These are phyloP conservation scores for Drosophila anomelani DNA, from an alignment of 2,888 invertebrate species.

Conservation along the genomic window DNA sequence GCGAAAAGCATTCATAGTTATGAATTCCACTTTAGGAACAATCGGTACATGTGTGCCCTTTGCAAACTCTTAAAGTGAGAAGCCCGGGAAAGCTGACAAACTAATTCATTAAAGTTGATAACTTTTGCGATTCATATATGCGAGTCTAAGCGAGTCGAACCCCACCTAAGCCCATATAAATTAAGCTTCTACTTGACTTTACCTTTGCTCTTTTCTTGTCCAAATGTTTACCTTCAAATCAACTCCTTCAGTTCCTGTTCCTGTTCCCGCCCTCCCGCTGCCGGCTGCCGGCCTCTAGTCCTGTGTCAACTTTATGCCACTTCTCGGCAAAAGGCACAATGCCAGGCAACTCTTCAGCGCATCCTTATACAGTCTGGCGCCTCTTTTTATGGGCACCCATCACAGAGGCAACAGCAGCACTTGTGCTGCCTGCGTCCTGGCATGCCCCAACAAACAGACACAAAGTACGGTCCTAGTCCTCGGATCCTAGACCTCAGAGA, in stretches of 20 bases:
- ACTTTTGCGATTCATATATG: conserved; percentile 16
- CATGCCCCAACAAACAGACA: conserved; percentile 69
- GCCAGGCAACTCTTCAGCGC: conserved; percentile 60
- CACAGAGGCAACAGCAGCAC: conserved; percentile 36
- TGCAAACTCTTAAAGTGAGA: conserved; percentile 20
- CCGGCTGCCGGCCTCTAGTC: conserved; percentile 26
- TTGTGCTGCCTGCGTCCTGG: conserved; percentile 57
- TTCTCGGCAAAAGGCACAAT: conserved; percentile 70
- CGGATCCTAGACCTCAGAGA: conserved; percentile 22
- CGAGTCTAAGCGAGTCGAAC: conserved; percentile 5
- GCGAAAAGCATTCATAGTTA: conserved; percentile 2
- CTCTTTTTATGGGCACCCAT: conserved; percentile 74
- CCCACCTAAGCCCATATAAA: conserved; percentile 25
- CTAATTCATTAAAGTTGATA: conserved; percentile 24
- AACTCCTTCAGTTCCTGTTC: conserved; percentile 58
- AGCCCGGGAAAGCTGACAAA: conserved; percentile 2
- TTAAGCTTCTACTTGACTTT: conserved; percentile 43
- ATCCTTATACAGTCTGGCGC: conserved; percentile 71
- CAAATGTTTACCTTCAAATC: conserved; percentile 72
- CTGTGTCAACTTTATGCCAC: conserved; percentile 73
- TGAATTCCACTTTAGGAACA: neutral
- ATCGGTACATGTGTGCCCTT: neutral
- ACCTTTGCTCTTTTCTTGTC: conserved; percentile 62
- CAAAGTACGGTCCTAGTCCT: conserved; percentile 63
- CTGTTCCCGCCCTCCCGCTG: conserved; percentile 1